These are phyloP conservation scores for Anneissia japonica DNA, from an alignment of 35 echinoderm and acorn worm genomes.

Conservation along the genomic window DNA sequence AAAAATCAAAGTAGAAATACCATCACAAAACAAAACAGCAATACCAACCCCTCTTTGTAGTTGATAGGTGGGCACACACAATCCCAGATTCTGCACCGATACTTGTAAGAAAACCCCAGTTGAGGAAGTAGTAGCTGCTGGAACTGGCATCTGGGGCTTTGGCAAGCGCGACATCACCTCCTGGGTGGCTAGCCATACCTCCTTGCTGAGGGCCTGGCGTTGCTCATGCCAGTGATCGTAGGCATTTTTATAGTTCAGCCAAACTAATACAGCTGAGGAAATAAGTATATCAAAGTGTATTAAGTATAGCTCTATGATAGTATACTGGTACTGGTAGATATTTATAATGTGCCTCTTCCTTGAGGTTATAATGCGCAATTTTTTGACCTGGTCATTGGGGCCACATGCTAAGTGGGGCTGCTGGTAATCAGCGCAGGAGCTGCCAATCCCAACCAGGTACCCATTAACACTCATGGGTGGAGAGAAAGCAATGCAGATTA, in stretches of 20 bases:
- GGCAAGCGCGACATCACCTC: neutral
- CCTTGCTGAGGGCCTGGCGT: conserved; percentile 36
- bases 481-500: no score
- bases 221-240: conserved; percentile 91
- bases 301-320: no score
- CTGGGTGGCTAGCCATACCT: conserved; percentile 18
- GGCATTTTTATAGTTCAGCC: conserved; percentile 78
- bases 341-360: no score
- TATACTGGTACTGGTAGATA: no score
- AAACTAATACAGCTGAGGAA: conserved; percentile 61
- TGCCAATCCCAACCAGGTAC: no score
- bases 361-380: no score
- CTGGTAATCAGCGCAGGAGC: no score
- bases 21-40: no score
- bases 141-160: conserved; percentile 4
- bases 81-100: conserved; percentile 62
- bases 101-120: conserved; percentile 57
- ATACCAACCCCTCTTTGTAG: neutral
- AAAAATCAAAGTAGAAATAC: no score
- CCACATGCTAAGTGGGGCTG: no score
- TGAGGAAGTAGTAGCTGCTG: conserved; percentile 29
- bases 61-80: conserved; percentile 62
- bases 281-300: neutral
- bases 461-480: no score
- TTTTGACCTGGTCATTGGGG: no score